These are phyloP conservation scores for Limnephilus lunatus DNA, from an alignment of 2,888 invertebrate species.

Conservation along the genomic window DNA sequence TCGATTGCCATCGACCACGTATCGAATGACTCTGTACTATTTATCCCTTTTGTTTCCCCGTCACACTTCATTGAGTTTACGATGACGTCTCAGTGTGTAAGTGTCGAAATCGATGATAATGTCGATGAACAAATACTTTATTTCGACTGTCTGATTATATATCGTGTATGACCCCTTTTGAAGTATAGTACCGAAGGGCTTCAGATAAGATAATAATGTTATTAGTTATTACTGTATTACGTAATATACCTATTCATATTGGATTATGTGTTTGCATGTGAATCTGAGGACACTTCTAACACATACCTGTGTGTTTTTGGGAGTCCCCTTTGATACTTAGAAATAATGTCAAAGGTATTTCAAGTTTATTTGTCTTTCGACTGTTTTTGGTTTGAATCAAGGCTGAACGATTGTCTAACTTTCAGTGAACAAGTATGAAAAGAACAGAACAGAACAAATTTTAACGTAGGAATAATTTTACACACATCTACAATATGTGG, in stretches of 20 bases:
- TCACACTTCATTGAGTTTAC: neutral
- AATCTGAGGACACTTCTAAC: neutral
- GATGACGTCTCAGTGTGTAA: neutral
- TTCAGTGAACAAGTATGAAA: neutral
- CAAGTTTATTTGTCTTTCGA: neutral
- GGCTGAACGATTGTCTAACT: neutral
- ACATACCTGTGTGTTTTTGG: neutral
- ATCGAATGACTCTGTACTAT: neutral
- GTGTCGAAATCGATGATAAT: neutral
- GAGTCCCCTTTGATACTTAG: neutral
- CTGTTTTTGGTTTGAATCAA: neutral
- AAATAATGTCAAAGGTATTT: neutral
- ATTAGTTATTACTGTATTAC: neutral
- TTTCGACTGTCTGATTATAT: neutral
- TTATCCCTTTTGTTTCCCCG: neutral
- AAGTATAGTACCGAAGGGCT: neutral
- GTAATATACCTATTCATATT: neutral
- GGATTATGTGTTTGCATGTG: neutral
- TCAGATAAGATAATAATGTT: neutral
- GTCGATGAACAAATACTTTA: neutral
- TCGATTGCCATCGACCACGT: neutral
- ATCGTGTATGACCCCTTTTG: neutral
- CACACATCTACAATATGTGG: neutral
- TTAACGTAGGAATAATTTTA: neutral
- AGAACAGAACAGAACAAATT: neutral